Conservation (phyloP, 2,888 invertebrate species). For the Nesidiocoris tenuis region DNA sequence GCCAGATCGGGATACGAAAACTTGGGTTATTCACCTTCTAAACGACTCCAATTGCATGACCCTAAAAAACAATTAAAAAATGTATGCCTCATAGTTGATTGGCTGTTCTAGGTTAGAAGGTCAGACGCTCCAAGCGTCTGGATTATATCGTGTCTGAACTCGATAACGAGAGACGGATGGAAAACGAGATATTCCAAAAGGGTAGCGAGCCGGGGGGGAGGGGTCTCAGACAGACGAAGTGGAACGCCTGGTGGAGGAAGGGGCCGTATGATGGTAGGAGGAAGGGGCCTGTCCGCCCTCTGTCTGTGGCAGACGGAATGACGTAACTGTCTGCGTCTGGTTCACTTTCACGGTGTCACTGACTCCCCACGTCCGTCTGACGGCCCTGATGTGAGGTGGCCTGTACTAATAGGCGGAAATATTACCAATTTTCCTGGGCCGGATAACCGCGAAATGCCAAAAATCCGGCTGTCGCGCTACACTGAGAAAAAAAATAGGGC, state of each 20-base stretch:
- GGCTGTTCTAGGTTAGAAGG: conserved; percentile 32
- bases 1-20: too few relatives aligned
- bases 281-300: neutral
- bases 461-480: too few relatives aligned
- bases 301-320: neutral
- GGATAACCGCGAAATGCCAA: too few relatives aligned
- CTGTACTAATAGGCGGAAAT: neutral
- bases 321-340: conserved; percentile 28
- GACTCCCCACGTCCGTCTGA: conserved; percentile 6
- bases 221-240: neutral
- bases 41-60: too few relatives aligned
- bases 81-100: too few relatives aligned
- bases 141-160: conserved; percentile 26
- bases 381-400: neutral
- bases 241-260: neutral
- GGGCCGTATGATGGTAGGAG: neutral
- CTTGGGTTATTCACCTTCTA: too few relatives aligned
- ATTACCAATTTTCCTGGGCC: too few relatives aligned
- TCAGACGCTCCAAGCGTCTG: conserved; percentile 14
- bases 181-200: neutral
- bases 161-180: neutral
- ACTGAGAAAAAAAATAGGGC: too few relatives aligned
- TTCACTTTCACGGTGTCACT: conserved; percentile 34
- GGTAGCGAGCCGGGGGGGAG: neutral
- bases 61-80: too few relatives aligned